These are phyloP conservation scores for Caenorhabditis sp. DNA, from an alignment of 2,888 invertebrate species.

Conservation along the genomic window DNA sequence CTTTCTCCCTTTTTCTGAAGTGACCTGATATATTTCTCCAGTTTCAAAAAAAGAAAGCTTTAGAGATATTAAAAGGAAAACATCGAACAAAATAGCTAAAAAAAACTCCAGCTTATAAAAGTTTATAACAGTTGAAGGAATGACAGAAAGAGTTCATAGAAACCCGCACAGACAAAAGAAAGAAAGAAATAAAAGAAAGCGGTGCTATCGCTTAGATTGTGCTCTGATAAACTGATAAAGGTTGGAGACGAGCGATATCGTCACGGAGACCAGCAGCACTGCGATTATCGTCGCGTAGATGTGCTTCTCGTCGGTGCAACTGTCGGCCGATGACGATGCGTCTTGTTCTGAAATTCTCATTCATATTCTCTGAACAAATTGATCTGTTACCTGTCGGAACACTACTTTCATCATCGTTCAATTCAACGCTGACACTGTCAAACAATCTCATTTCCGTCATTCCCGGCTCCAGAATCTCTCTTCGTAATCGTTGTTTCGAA, in stretches of 20 bases:
- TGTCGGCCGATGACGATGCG: slow-evolving; percentile 6
- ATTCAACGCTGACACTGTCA: slow-evolving; percentile 74
- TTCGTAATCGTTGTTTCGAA: slow-evolving; percentile 52
- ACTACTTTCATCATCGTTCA: slow-evolving; percentile 48
- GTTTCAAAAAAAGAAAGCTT: no score
- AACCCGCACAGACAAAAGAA: slow-evolving; percentile 32
- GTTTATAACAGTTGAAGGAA: slow-evolving; percentile 22
- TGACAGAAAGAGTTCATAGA: slow-evolving; percentile 48
- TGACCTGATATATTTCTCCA: slow-evolving; percentile 7
- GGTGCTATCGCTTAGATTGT: slow-evolving; percentile 47
- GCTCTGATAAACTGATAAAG: slow-evolving; percentile 55
- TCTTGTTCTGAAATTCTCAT: not conserved
- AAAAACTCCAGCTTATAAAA: no score
- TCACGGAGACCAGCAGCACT: slow-evolving; percentile 30
- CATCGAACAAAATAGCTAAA: not conserved
- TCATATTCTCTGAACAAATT: not conserved
- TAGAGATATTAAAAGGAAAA: not conserved
- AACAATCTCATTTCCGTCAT: slow-evolving; percentile 67
- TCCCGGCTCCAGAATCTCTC: slow-evolving; percentile 35
- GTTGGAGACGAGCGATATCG: slow-evolving; percentile 54
- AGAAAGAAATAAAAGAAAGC: slow-evolving; percentile 1
- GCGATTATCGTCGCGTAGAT: slow-evolving; percentile 38
- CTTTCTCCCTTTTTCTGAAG: no score
- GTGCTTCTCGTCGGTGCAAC: slow-evolving; percentile 30
- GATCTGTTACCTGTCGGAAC: slow-evolving; percentile 22